Base-by-base conservation (phyloP, 2,888 invertebrate genomes). In the Pedicia rivosa region DNA sequence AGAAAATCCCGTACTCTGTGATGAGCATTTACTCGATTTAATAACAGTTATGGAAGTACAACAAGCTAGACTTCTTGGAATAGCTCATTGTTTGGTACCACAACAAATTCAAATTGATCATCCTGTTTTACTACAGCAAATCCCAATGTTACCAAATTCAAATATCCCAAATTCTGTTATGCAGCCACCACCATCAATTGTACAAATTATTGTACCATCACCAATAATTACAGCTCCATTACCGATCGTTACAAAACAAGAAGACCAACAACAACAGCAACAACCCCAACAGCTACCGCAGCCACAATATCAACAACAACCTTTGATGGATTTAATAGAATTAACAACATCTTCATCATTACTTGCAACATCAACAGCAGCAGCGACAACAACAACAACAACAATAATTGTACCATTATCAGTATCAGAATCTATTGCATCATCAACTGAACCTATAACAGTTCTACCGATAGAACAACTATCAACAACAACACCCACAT, bases 1-100 rank as follows among this genome's bases (percentile, higher is more conserved):
- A 84, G 84, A 80, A 54, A 84, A 84, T 61, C 84, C 84, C 35
- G 78, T 84, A 40, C 61, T 82, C 44, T 84, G 84, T 55, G 78
- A 80, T 53, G 74, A 77, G 38, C 70, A 70, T 8, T 59, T 81
- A 39, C 74, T 72, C 44, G 79, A 80, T 56, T 64, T 82, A 44
- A 72, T 72, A 45, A 70, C 74, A 1, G 66, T 73, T 38, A 67
- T 83, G 62, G 75, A 78, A 51, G 72, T 68, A 22, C 68, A 78
- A 51, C 78, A 80, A 50, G 78, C 81, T 2, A 72, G 78, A 41
- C 67, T 83, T 35, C 74, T 72, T 42, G 80, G 81, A 8, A 68
- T 69, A 9, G 70, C 76, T 1, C 71, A 66, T 33, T 73, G 74
- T 47, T 60, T 63, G 28, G 40, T 41, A 12, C 35, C 25, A n/a